phyloP scores from a whole-genome alignment of 2,797 vertebrate genomes.

The Helarctos malayanus region DNA sequence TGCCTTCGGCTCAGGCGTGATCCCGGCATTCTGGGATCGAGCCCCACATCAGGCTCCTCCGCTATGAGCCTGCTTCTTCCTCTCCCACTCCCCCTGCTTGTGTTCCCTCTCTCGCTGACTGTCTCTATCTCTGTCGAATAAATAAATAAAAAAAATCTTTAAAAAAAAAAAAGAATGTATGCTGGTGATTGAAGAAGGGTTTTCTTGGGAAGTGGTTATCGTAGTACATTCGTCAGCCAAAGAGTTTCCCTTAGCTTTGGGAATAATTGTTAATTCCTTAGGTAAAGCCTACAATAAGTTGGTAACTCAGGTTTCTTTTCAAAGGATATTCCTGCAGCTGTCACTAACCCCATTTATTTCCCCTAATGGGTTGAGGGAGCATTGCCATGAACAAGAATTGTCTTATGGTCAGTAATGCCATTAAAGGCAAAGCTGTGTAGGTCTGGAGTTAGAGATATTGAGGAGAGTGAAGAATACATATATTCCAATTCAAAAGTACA shows the following conservation, averaged over 20 bases:
- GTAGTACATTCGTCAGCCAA: neutral
- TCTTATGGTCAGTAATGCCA: neutral
- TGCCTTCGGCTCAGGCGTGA: no score
- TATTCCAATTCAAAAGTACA: neutral
- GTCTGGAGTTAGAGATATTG: neutral
- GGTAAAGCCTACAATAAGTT: neutral
- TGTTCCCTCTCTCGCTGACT: no score
- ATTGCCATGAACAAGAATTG: neutral
- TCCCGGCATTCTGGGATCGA: no score
- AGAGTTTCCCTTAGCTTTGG: neutral
- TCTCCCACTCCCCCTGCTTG: no score
- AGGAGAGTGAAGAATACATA: neutral
- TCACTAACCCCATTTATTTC: neutral
- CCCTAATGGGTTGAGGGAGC: neutral
- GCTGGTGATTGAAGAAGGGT: neutral
- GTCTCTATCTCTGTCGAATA: no score
- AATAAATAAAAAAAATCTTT: no score
- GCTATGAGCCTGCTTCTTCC: no score
- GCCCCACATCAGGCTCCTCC: no score
- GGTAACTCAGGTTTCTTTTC: neutral
- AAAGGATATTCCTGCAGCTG: neutral
- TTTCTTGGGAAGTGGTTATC: neutral
- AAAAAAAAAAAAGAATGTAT: neutral
- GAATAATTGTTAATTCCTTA: neutral
- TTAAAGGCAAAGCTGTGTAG: neutral